These are phyloP conservation scores for Ictalurus furcatus DNA, from an alignment of 2,113 vertebrate species.

Conservation along the genomic window DNA sequence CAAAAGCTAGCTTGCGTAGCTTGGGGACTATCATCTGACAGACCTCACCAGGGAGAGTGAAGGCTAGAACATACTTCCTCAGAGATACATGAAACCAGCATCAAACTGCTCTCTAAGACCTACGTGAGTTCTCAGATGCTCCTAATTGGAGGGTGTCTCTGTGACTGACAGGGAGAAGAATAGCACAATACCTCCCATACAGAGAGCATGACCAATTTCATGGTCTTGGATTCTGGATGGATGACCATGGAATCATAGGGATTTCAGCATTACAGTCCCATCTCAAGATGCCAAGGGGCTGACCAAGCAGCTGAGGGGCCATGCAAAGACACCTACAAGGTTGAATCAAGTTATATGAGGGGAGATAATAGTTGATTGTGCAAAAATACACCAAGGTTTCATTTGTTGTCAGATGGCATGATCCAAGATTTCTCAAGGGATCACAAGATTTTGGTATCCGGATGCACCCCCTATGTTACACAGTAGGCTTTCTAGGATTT, in stretches of 20 bases:
- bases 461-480: background rate
- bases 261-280: background rate
- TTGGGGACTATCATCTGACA: background rate
- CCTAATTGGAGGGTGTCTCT: background rate
- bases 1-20: background rate
- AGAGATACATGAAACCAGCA: background rate
- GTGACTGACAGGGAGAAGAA: background rate
- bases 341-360: background rate
- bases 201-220: background rate
- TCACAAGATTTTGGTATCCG: background rate
- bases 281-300: background rate
- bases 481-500: no score
- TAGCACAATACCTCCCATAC: background rate
- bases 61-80: background rate
- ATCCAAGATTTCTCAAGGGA: background rate
- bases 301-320: background rate
- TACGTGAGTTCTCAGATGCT: background rate
- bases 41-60: background rate
- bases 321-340: background rate
- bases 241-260: background rate
- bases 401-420: background rate
- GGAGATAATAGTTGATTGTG: background rate
- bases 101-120: background rate
- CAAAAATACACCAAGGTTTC: background rate
- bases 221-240: background rate